phyloP scores from a whole-genome alignment of 2,797 vertebrate genomes.

The Erithacus rubecula region DNA sequence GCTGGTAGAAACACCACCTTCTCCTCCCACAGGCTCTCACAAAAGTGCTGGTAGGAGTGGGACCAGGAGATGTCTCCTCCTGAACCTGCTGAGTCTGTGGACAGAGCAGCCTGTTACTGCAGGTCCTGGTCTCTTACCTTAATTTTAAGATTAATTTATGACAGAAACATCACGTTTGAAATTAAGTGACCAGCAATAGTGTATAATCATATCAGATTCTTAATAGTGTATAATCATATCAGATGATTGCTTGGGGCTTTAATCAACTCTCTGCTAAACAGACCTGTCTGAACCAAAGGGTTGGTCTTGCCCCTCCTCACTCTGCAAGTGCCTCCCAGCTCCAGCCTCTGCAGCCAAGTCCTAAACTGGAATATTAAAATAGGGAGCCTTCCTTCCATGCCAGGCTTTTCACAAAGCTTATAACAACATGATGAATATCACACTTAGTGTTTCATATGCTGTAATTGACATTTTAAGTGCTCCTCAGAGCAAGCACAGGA shows the following conservation, averaged over 20 bases:
- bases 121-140: background rate
- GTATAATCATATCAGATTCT: background rate
- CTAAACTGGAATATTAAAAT: background rate
- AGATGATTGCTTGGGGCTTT: background rate
- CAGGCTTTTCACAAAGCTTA: background rate
- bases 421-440: background rate
- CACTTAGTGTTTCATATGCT: background rate
- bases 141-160: background rate
- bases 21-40: background rate
- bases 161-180: background rate
- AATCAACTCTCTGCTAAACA: background rate
- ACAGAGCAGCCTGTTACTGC: background rate
- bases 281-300: background rate
- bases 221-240: background rate
- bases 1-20: background rate
- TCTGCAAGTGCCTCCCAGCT: background rate
- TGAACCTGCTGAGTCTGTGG: background rate
- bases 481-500: background rate
- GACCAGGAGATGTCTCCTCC: background rate
- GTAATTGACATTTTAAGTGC: conserved; percentile 36
- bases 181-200: background rate
- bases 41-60: background rate
- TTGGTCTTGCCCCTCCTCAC: background rate
- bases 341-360: background rate
- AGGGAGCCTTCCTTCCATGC: background rate